phyloP scores from a whole-genome alignment of 2,888 invertebrate species.

The Chirona hameri region DNA sequence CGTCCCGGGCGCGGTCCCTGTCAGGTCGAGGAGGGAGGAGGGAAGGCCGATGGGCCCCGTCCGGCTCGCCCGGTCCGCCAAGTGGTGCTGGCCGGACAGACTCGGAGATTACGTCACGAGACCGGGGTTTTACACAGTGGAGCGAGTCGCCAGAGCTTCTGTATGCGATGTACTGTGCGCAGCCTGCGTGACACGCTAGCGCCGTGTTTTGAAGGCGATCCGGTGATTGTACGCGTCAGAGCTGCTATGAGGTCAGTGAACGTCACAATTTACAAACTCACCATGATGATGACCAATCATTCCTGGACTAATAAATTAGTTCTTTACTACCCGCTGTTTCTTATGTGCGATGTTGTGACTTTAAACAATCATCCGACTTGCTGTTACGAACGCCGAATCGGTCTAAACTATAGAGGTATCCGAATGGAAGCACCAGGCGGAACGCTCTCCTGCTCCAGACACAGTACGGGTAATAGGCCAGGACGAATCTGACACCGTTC shows the following conservation, averaged over 20 bases:
- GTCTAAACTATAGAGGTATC: too few relatives aligned
- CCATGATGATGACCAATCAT: not conserved
- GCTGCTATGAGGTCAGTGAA: not conserved
- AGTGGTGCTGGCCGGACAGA: too few relatives aligned
- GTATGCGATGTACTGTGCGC: not conserved
- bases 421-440: too few relatives aligned
- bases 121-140: not conserved
- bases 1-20: not conserved
- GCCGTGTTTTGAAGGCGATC: not conserved
- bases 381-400: too few relatives aligned
- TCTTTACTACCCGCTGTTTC: not conserved
- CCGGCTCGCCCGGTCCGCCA: too few relatives aligned
- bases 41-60: too few relatives aligned
- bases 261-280: not conserved
- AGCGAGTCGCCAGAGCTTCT: too few relatives aligned
- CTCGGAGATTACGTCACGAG: not conserved
- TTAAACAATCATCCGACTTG: too few relatives aligned
- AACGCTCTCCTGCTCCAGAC: too few relatives aligned
- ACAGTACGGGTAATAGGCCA: too few relatives aligned
- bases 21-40: not conserved
- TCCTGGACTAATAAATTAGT: slow-evolving; percentile 8
- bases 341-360: not conserved
- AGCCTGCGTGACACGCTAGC: not conserved
- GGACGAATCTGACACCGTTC: too few relatives aligned
- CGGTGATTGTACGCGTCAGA: not conserved